Evolutionary conservation across 2,113 vertebrate genomes (phyloP).

Genomic region (Irena cyanogastra): DNA sequence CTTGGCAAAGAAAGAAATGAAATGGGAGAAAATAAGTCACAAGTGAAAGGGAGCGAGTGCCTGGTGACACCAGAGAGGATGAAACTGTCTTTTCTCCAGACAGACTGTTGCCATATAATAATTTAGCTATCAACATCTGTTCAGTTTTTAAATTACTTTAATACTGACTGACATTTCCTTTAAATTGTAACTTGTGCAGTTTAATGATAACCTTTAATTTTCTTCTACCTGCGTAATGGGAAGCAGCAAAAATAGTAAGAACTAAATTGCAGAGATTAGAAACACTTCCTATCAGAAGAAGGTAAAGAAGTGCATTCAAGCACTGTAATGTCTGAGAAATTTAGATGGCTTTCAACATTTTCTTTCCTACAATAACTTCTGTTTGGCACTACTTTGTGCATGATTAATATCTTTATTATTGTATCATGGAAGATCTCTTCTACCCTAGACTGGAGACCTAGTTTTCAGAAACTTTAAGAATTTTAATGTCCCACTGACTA

Average conservation of each 20-base stretch:
- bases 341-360: neutral
- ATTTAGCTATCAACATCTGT: constrained; percentile 63
- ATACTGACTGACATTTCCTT: neutral
- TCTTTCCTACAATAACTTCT: neutral
- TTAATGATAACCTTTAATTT: constrained; percentile 38
- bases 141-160: constrained; percentile 23
- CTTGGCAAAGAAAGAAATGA: constrained; percentile 49
- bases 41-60: constrained; percentile 42
- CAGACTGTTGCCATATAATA: constrained; percentile 19
- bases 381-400: neutral
- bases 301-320: neutral
- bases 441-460: neutral
- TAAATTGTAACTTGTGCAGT: neutral
- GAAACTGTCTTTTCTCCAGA: constrained; percentile 1
- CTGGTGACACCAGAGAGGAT: neutral
- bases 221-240: neutral
- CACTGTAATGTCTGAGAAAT: neutral
- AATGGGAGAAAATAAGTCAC: neutral
- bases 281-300: neutral
- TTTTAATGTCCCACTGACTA: neutral
- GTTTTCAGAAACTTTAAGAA: neutral
- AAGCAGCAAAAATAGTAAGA: neutral
- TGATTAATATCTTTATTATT: neutral
- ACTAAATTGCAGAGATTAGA: neutral
- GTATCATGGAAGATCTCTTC: neutral